These are phyloP conservation scores for Erythrolamprus reginae DNA, from an alignment of 2,113 vertebrate genomes.

Conservation along the genomic window DNA sequence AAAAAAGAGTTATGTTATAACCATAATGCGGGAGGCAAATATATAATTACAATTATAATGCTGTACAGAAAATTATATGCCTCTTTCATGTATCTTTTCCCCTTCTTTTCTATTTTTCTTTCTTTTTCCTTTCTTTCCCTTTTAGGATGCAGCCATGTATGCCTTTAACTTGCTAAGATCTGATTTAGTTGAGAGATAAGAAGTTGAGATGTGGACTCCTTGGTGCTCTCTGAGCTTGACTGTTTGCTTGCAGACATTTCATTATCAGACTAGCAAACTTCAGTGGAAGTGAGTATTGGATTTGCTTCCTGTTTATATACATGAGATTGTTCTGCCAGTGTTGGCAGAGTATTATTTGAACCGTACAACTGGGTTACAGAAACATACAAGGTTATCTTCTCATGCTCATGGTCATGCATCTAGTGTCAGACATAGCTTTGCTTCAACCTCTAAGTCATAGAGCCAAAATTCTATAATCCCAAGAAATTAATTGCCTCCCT, in stretches of 20 bases:
- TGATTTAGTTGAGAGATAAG: not conserved
- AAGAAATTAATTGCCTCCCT: not conserved
- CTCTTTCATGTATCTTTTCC: not conserved
- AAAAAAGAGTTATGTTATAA: not conserved
- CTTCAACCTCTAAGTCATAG: too few relatives aligned
- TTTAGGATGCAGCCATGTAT: not conserved
- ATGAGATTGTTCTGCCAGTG: too few relatives aligned
- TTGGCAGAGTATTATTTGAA: not conserved
- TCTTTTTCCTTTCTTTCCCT: not conserved
- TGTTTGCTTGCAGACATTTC: too few relatives aligned
- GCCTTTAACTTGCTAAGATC: not conserved
- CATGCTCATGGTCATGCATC: not conserved
- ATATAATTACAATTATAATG: not conserved
- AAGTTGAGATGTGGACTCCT: not conserved
- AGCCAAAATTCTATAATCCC: too few relatives aligned
- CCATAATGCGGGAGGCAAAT: not conserved
- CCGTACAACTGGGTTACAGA: not conserved
- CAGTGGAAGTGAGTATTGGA: too few relatives aligned
- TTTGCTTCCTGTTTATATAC: too few relatives aligned
- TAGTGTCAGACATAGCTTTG: not conserved
- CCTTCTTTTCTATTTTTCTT: not conserved
- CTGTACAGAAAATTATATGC: not conserved
- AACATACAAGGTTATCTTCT: not conserved
- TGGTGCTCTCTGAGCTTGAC: too few relatives aligned
- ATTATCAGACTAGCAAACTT: too few relatives aligned